Base-by-base conservation (phyloP, 2,113 vertebrate species). In the Rhabdomys dilectus region DNA sequence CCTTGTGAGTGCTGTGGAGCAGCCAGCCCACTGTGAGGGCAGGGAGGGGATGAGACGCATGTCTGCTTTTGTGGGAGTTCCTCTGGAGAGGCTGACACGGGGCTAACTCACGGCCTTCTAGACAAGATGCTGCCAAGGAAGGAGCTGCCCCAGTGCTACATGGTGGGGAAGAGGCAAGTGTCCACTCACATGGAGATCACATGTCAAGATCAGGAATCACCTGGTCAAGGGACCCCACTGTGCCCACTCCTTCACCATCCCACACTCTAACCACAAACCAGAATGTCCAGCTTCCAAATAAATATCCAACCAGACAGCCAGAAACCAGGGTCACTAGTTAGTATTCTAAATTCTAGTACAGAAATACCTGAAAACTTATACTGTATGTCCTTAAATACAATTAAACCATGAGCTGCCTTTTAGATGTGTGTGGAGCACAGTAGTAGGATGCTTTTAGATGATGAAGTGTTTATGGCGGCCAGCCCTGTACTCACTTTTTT, bases 401-500 rank as follows among this genome's bases (percentile, higher is more conserved):
- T 26, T 29, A 51, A n/a, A 53, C 15, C 48, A 17, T 29, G 68
- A 1, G 4, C 36, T 73, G 24, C 6, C 10, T 70, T 21, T 29
- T 29, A 17, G 42, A 4, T 9, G 11, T 2, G 26, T 8, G 1
- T 5, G 36, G 11, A 91, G 56, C 12, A 19, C 24, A 34, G 84
- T 0, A 48, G 10, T 0, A 17, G 22, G 39, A 3, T 15, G 15
- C 7, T 7, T 36, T 3, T 6, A 11, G 24, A n/a, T 70, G 31
- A 84, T 3, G 3, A 19, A 5, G 1, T 11, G 10, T 19, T 7
- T 48, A 68, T 24, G 3, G 31, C 13, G 7, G 5, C 53, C 15
- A 17, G 86, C 51, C 21, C 21, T 24, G 15, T 10, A 19, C 29
- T 45, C 5, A 42, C 8, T 42, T 34, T 24, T 53, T 45, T 7